Percentiles rank a stretch among this genome's conserved stretches.
phyloP scores from a whole-genome alignment of 35 echinoderm and acorn worm genomes.

The Apostichopus parvimensis region DNA sequence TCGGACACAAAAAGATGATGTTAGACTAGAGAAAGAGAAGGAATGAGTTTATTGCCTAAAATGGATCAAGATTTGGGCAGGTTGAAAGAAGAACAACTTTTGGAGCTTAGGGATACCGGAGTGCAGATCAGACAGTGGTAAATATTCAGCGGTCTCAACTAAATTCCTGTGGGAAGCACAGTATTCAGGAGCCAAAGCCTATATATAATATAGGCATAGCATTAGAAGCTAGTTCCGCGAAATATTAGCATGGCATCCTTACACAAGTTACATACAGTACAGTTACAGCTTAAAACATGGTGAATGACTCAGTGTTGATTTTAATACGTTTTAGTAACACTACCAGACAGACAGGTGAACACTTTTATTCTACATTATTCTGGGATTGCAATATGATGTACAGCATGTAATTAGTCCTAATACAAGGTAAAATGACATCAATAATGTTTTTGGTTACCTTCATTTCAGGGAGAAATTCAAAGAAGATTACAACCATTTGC shows the following conservation, averaged over 20 bases:
- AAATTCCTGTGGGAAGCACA: too few relatives aligned
- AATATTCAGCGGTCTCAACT: not conserved
- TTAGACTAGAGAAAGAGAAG: too few relatives aligned
- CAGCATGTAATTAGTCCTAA: too few relatives aligned
- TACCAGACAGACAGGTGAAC: too few relatives aligned
- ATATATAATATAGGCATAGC: not conserved
- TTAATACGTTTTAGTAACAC: too few relatives aligned
- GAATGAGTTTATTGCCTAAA: not conserved
- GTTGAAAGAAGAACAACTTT: slow-evolving; percentile 23
- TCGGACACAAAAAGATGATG: too few relatives aligned
- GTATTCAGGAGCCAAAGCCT: too few relatives aligned
- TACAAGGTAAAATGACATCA: not conserved
- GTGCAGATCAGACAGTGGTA: slow-evolving; percentile 37
- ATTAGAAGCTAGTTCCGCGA: not conserved
- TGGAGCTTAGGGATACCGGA: not conserved
- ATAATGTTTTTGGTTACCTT: not conserved
- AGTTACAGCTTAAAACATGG: too few relatives aligned
- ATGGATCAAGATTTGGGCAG: slow-evolving; percentile 8
- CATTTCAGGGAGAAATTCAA: slow-evolving; percentile 67
- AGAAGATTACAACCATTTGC: slow-evolving; percentile 75
- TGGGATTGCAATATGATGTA: too few relatives aligned
- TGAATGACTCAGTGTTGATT: too few relatives aligned
- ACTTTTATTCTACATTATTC: too few relatives aligned
- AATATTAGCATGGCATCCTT: not conserved
- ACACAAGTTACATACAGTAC: too few relatives aligned